Base-by-base conservation (phyloP, 2,888 invertebrate genomes). In the Tiliacea citrago region DNA sequence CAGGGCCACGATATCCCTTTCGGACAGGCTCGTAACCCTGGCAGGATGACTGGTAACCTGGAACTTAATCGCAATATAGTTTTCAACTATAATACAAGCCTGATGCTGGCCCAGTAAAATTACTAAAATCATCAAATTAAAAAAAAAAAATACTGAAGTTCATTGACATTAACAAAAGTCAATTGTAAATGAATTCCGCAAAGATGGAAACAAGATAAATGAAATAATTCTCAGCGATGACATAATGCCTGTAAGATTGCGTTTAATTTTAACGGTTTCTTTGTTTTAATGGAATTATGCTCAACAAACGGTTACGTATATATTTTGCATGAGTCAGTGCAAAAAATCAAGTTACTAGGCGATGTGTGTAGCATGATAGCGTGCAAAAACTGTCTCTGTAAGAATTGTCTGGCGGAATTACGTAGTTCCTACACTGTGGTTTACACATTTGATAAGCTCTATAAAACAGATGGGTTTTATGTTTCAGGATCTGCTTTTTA, bases 371-470 rank as follows among this genome's bases (percentile, higher is more conserved):
- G 57, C 18, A 66, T 70, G 73, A 87, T 85, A 75, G 68, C 58
- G 57, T 63, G 73, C 13, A 80, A 81, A 69, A 80, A 72, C 76
- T 69, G 84, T 77, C 82, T 86, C 68, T 62, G 75, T 71, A 72
- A 62, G 70, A 81, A 86, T 77, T 76, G 82, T 82, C 42, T 80
- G 45, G 51, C 13, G 57, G 61, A 70, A 74, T 78, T 81, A 81
- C 75, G 63, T 74, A 65, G 51, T 76, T 29, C 47, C 13, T 53
- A 18, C 10, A 7, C 16, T 39, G 49, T 65, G 49, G 75, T 79
- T 83, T 84, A 85, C 83, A 88, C 83, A 83, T 83, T 82, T 29
- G 63, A 74, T 62, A 78, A 78, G 78, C 73, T 86, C 71, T 71
- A 66, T 70, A 76, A 73, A 78, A 18, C 71, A 81, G 16, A 9